Base-by-base conservation (phyloP, 2,888 invertebrate species). In the Polymixis flavicincta region DNA sequence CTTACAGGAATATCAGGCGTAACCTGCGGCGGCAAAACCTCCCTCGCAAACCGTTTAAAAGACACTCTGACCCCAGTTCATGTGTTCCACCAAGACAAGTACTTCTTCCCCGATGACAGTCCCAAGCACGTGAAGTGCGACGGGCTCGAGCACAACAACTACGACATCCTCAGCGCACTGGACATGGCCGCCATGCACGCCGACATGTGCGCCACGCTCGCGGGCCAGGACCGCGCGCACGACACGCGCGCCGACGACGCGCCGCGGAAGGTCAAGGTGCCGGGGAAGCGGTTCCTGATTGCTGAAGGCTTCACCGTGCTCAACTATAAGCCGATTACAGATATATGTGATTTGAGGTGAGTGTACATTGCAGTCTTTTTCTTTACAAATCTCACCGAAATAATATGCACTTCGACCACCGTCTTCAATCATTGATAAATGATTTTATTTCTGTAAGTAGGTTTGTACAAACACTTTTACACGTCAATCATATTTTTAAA, bases 21-120 rank as follows among this genome's bases (percentile, higher is more conserved):
- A 2, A 98, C 98, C 0, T 98, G 98, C 89, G 98, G 98, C 32
- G 99, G 99, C 0, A 99, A 99, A 94, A 98, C 98, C 0, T 97
- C 98, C 0, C 90, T 98, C 55, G 97, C 98, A 0, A 96, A 96
- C 71, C 94, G 95, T 74, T 90, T 98, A 28, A 93, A 92, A 9
- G 89, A 94, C 0, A 89, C 83, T 48, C 92, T 97, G 3, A 92
- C 96, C 0, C 96, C 97, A 0, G 95, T 95, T 0, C 93, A 95
- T 73, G 81, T 98, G 0, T 95, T 98, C 61, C 97, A 97, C 78
- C 98, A 98, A 92, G 98, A 98, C 92, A 95, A 97, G 83, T 99
- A 98, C 92, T 98, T 98, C 92, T 96, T 97, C 71, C 97, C 97
- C 0, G 96, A 97, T 52, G 97, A 97, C 84, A 97, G 98, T 91